Evolutionary conservation across 2,888 invertebrate genomes (phyloP).

Genomic region (Nomada ruficornis): DNA sequence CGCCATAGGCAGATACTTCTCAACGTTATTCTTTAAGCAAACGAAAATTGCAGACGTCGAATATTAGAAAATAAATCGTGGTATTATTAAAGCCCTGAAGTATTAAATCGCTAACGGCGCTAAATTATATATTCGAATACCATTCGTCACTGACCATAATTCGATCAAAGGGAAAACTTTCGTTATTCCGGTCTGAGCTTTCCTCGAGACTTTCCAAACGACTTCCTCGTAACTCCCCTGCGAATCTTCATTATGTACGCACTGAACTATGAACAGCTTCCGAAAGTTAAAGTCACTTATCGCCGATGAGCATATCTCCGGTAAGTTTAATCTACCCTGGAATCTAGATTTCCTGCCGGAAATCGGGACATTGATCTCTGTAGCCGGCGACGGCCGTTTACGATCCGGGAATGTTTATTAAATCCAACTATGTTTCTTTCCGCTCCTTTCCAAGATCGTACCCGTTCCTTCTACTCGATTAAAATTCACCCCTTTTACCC

Average conservation of each 20-base stretch:
- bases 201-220: conserved; percentile 49
- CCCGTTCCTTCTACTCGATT: conserved; percentile 57
- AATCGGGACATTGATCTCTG: conserved; percentile 64
- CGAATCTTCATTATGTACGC: conserved; percentile 71
- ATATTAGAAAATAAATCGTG: too few species aligned
- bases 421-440: conserved; percentile 71
- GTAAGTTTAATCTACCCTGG: conserved; percentile 69
- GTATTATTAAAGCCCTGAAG: too few species aligned
- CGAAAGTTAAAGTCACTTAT: conserved; percentile 72
- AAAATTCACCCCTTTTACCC: conserved; percentile 44
- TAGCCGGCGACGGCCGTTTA: conserved; percentile 64
- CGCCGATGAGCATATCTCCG: conserved; percentile 71
- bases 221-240: conserved; percentile 59
- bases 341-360: conserved; percentile 67
- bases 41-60: too few species aligned
- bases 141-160: conserved; percentile 45
- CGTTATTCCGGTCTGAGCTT: conserved; percentile 48
- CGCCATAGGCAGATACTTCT: too few species aligned
- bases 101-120: not conserved
- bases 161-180: conserved; percentile 55
- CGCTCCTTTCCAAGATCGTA: conserved; percentile 29
- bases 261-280: conserved; percentile 70
- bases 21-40: too few species aligned
- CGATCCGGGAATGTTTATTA: conserved; percentile 72
- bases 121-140: conserved; percentile 29